A percentile compares a stretch with the other conserved stretches of the same genome.
These are phyloP conservation scores for Furcula furcula DNA, from an alignment of 2,888 invertebrate genomes.

Conservation along the genomic window DNA sequence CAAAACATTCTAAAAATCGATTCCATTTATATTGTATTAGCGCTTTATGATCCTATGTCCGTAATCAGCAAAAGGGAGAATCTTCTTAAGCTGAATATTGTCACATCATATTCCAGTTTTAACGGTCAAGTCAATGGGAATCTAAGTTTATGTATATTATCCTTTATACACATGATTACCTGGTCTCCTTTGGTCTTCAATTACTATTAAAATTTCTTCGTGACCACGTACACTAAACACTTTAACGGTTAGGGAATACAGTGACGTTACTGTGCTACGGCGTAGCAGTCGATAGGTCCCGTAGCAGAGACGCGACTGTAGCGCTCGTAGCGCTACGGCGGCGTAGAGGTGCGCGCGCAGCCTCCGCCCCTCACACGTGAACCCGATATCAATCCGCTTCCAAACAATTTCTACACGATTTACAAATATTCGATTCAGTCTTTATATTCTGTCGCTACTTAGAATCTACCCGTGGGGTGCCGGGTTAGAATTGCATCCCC, in stretches of 20 bases:
- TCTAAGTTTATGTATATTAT: too few species aligned
- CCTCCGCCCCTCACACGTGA: conserved; percentile 71
- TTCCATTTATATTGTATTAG: conserved; percentile 10
- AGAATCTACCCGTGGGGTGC: not conserved
- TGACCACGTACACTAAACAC: conserved; percentile 50
- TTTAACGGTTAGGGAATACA: conserved; percentile 36
- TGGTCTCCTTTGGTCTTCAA: conserved; percentile 25
- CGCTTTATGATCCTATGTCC: conserved; percentile 9
- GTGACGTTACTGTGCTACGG: conserved; percentile 49
- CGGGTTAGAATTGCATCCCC: too few species aligned
- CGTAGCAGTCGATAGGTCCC: conserved; percentile 63
- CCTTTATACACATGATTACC: conserved; percentile 28
- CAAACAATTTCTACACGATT: conserved; percentile 61
- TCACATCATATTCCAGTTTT: conserved; percentile 19
- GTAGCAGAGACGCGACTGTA: conserved; percentile 70
- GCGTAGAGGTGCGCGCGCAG: conserved; percentile 72
- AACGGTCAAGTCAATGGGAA: too few species aligned
- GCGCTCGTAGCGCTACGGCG: conserved; percentile 58
- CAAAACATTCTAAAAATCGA: too few species aligned
- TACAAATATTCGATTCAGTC: conserved; percentile 52
- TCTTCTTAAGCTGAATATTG: conserved; percentile 19
- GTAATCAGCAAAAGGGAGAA: conserved; percentile 10
- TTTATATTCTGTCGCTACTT: conserved; percentile 18
- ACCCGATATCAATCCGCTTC: conserved; percentile 74
- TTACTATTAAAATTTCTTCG: conserved; percentile 30